Conservation (phyloP, 2,113 vertebrate species). For the Patagioenas fasciata region DNA sequence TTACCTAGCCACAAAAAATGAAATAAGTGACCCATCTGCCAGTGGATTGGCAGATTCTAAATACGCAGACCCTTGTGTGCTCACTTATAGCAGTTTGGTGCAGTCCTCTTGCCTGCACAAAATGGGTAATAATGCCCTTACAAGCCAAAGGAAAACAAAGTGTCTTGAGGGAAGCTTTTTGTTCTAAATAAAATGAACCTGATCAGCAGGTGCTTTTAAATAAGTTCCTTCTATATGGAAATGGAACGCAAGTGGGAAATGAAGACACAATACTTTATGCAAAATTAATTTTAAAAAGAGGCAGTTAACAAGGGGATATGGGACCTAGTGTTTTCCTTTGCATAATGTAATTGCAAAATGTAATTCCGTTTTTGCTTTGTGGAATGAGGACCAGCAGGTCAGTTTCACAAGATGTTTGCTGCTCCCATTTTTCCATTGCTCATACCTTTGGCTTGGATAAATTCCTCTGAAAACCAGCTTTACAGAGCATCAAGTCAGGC, state of each 20-base stretch:
- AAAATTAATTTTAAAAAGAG: background rate
- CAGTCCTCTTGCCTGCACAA: background rate
- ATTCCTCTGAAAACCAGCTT: background rate
- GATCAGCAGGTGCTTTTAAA: background rate
- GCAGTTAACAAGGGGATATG: fast-evolving
- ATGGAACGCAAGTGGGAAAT: fast-evolving
- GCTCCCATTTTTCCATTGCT: background rate
- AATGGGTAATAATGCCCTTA: background rate
- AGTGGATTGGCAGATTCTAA: background rate
- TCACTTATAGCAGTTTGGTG: background rate
- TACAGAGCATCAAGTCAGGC: fast-evolving
- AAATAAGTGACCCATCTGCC: background rate
- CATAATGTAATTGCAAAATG: fast-evolving
- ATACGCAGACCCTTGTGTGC: fast-evolving
- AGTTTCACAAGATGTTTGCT: background rate
- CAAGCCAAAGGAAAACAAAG: background rate
- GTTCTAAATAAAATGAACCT: background rate
- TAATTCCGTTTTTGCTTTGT: background rate
- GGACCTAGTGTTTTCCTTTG: background rate
- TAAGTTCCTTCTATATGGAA: background rate
- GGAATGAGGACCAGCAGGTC: background rate
- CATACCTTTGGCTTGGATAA: background rate
- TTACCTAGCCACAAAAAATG: background rate
- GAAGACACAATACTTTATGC: background rate
- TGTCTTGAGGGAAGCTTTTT: background rate